Percentiles rank a stretch among this genome's conserved stretches.
phyloP scores from a whole-genome alignment of 2,888 invertebrate genomes.

The Netelia virgata region DNA sequence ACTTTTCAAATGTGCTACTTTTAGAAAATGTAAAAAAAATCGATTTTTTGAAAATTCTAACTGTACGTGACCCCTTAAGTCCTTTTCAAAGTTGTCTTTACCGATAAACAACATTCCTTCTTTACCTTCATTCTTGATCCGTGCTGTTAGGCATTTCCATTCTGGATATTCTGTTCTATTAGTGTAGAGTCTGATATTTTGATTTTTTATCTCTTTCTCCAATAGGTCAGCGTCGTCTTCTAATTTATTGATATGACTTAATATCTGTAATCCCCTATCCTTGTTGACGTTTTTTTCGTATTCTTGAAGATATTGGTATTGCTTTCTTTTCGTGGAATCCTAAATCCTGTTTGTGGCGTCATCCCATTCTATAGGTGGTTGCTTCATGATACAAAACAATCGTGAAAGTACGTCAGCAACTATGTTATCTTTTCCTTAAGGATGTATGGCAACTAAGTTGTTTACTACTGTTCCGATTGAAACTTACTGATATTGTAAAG shows the following conservation, averaged over 20 bases:
- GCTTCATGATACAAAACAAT: too few relatives aligned
- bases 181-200: slow-evolving; percentile 16
- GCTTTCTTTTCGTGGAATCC: not conserved
- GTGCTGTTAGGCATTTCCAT: too few relatives aligned
- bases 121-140: too few relatives aligned
- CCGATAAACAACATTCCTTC: too few relatives aligned
- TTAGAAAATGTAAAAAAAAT: too few relatives aligned
- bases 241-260: slow-evolving; percentile 6
- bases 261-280: not conserved
- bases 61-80: too few relatives aligned
- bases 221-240: slow-evolving; percentile 9
- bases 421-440: too few relatives aligned
- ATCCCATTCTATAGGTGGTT: too few relatives aligned
- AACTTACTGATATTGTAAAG: slow-evolving; percentile 21
- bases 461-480: slow-evolving; percentile 31
- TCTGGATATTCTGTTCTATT: slow-evolving; percentile 10
- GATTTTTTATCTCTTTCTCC: not conserved
- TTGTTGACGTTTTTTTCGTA: slow-evolving; percentile 8
- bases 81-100: too few relatives aligned
- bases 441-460: not conserved
- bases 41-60: too few relatives aligned
- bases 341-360: not conserved
- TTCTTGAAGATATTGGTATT: not conserved
- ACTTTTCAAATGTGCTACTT: too few relatives aligned
- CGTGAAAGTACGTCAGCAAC: too few relatives aligned